Evolutionary conservation across 2,888 invertebrate species (phyloP).

Genomic region (Hypomecis punctinalis): DNA sequence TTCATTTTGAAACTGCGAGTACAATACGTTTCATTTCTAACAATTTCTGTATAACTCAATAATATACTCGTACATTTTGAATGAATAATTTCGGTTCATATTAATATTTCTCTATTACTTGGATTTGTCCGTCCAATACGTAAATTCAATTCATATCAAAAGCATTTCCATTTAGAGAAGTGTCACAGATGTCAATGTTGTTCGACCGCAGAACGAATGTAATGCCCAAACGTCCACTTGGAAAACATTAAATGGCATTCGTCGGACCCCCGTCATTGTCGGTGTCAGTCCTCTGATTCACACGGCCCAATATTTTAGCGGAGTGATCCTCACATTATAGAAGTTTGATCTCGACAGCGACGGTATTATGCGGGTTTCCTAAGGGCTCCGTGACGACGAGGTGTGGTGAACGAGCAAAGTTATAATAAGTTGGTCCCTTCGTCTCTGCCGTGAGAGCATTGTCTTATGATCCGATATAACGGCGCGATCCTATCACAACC

Average conservation of each 20-base stretch:
- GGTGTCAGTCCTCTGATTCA: conserved; percentile 58
- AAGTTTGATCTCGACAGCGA: conserved; percentile 64
- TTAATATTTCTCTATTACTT: conserved; percentile 1
- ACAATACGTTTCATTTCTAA: too few relatives aligned
- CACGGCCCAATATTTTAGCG: conserved; percentile 65
- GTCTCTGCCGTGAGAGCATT: conserved; percentile 63
- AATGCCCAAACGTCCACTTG: conserved; percentile 53
- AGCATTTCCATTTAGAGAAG: conserved; percentile 31
- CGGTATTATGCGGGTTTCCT: conserved; percentile 73
- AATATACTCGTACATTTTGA: too few relatives aligned
- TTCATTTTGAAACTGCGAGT: too few relatives aligned
- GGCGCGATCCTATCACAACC: conserved; percentile 48
- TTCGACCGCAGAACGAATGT: conserved; percentile 39
- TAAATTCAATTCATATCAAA: conserved; percentile 30
- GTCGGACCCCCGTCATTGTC: conserved; percentile 61
- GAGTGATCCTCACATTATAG: conserved; percentile 64
- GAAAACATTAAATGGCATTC: conserved; percentile 57
- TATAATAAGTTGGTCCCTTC: conserved; percentile 76
- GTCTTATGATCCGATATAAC: conserved; percentile 69
- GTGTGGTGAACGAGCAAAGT: conserved; percentile 78
- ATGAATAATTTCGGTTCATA: neutral
- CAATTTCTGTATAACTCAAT: too few relatives aligned
- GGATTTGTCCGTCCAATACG: conserved; percentile 16
- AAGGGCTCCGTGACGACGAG: conserved; percentile 65
- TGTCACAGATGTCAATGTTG: conserved; percentile 36